Conservation (phyloP, 2,888 invertebrate genomes). For the Sesia bembeciformis region DNA sequence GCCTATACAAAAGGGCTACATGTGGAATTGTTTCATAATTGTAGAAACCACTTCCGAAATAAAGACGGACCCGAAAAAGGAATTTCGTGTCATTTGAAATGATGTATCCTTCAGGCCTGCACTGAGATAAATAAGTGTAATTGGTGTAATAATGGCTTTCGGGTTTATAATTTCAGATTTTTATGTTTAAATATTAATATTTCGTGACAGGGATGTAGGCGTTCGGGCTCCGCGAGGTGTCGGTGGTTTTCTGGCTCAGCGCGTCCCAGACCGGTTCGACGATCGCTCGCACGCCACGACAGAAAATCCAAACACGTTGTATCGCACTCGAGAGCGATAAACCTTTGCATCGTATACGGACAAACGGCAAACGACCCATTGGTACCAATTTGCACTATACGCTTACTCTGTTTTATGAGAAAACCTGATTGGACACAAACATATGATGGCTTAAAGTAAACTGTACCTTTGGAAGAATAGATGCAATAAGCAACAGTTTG, state of each 20-base stretch:
- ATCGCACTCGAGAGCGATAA: conserved; percentile 57
- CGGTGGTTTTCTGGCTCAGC: conserved; percentile 70
- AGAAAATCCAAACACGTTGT: conserved; percentile 57
- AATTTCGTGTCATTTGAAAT: conserved; percentile 30
- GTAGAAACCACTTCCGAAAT: background rate
- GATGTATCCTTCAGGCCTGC: conserved; percentile 27
- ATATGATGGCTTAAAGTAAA: conserved; percentile 18
- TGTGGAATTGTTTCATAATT: background rate
- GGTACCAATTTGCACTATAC: conserved; percentile 51
- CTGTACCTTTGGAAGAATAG: conserved; percentile 13
- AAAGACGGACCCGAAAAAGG: conserved; percentile 4
- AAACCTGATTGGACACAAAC: too few relatives aligned
- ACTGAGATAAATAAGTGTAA: conserved; percentile 33
- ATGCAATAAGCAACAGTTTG: too few relatives aligned
- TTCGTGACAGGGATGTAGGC: conserved; percentile 62
- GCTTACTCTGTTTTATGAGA: background rate
- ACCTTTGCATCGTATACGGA: conserved; percentile 48
- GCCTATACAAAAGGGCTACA: background rate
- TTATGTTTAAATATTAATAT: conserved; percentile 65
- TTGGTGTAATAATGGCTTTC: conserved; percentile 52
- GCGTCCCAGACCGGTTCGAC: conserved; percentile 57
- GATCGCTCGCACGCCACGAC: conserved; percentile 35
- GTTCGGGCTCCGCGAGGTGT: conserved; percentile 49
- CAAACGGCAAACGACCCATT: conserved; percentile 58
- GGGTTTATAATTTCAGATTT: conserved; percentile 41